Conservation (phyloP, 2,113 vertebrate genomes). For the Hypomesus transpacificus region DNA sequence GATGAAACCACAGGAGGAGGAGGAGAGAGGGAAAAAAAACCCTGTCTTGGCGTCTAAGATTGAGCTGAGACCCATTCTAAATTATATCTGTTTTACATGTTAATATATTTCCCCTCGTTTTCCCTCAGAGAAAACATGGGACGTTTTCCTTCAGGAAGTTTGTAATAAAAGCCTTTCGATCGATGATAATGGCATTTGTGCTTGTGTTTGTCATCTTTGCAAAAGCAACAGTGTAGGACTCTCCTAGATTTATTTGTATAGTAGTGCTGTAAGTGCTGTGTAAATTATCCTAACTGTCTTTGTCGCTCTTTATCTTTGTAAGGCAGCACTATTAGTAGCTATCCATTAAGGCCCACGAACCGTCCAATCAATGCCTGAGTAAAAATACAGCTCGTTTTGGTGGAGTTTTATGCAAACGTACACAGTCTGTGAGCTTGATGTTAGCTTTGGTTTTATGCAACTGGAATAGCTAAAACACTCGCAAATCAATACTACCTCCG, state of each 20-base stretch:
- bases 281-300: slow-evolving; percentile 79
- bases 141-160: slow-evolving; percentile 73
- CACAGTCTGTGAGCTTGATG: slow-evolving; percentile 53
- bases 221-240: slow-evolving; percentile 74
- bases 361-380: slow-evolving; percentile 73
- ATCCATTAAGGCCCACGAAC: slow-evolving; percentile 70
- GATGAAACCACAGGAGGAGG: slow-evolving; percentile 26
- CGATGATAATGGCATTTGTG: slow-evolving; percentile 80
- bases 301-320: slow-evolving; percentile 77
- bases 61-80: slow-evolving; percentile 59
- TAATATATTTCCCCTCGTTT: slow-evolving; percentile 67
- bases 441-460: slow-evolving; percentile 58
- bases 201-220: slow-evolving; percentile 79
- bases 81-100: slow-evolving; percentile 64
- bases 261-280: slow-evolving; percentile 80
- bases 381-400: slow-evolving; percentile 68
- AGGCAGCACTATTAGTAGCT: slow-evolving; percentile 70
- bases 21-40: slow-evolving; percentile 45
- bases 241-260: slow-evolving; percentile 79
- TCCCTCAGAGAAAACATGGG: slow-evolving; percentile 42
- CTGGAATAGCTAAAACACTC: slow-evolving; percentile 62
- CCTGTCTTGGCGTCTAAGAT: slow-evolving; percentile 49
- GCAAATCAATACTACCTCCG: slow-evolving; percentile 68
- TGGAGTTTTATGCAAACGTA: slow-evolving; percentile 64
- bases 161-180: slow-evolving; percentile 79